phyloP scores from a whole-genome alignment of 2,888 invertebrate genomes.

The Leptinotarsa peninsularis region DNA sequence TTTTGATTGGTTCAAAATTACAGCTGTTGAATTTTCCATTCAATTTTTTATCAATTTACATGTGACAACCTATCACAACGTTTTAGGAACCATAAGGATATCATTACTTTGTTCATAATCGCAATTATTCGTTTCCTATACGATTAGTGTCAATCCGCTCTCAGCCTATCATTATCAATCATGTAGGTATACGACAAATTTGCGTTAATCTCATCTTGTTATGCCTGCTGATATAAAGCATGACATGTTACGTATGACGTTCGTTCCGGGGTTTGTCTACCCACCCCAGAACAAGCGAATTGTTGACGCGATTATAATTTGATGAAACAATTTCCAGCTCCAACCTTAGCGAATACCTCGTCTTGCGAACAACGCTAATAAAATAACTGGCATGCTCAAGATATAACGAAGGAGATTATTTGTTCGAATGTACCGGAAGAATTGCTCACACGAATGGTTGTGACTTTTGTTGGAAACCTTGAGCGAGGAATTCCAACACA shows the following conservation, averaged over 20 bases:
- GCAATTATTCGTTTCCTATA: not conserved
- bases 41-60: too few relatives aligned
- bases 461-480: too few relatives aligned
- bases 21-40: too few relatives aligned
- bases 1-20: too few relatives aligned
- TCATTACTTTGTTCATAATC: not conserved
- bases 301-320: conserved; percentile 7
- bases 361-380: not conserved
- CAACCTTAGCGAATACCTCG: not conserved
- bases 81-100: too few relatives aligned
- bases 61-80: too few relatives aligned
- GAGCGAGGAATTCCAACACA: too few relatives aligned
- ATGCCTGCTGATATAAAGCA: not conserved
- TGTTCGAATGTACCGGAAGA: too few relatives aligned
- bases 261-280: not conserved
- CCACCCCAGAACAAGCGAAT: not conserved
- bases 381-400: not conserved
- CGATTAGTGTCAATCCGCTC: not conserved
- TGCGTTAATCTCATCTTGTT: not conserved
- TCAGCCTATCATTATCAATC: conserved; percentile 1
- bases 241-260: conserved; percentile 5
- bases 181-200: not conserved
- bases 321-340: conserved; percentile 1
- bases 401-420: not conserved
- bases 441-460: too few relatives aligned